Conservation (phyloP, 2,797 vertebrate genomes). For the Acipenser transmontanus region DNA sequence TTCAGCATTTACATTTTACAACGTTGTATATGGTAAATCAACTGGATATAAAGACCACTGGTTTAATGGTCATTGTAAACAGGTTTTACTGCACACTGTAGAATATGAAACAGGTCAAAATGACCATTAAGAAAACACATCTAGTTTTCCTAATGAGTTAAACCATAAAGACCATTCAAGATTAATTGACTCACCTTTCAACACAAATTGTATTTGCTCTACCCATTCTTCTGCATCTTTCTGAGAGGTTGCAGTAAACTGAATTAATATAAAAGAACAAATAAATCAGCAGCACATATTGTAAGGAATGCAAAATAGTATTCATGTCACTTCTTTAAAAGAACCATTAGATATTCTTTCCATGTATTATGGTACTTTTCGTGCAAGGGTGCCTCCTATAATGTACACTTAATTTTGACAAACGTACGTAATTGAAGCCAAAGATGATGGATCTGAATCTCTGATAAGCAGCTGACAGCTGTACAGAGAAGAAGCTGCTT, state of each 20-base stretch:
- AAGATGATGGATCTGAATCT: slow-evolving; percentile 76
- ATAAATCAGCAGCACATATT: slow-evolving; percentile 31
- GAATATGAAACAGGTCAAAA: too few relatives aligned
- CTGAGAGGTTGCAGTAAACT: slow-evolving; percentile 87
- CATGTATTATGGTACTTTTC: slow-evolving; percentile 65
- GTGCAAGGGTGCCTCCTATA: slow-evolving; percentile 77
- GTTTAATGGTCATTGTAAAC: too few relatives aligned
- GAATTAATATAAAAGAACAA: slow-evolving; percentile 42
- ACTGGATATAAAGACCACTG: too few relatives aligned
- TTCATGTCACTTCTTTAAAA: slow-evolving; percentile 49
- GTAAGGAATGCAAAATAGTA: slow-evolving; percentile 31
- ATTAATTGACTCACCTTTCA: slow-evolving; percentile 69
- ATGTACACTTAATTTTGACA: slow-evolving; percentile 79
- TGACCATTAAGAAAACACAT: too few relatives aligned
- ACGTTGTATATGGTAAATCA: too few relatives aligned
- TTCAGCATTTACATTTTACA: too few relatives aligned
- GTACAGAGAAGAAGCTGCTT: slow-evolving; percentile 71
- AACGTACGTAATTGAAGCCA: slow-evolving; percentile 76
- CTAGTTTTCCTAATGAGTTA: too few relatives aligned
- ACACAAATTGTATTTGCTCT: slow-evolving; percentile 79
- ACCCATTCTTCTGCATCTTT: slow-evolving; percentile 94
- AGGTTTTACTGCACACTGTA: too few relatives aligned
- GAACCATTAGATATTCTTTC: slow-evolving; percentile 65
- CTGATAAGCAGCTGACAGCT: slow-evolving; percentile 78
- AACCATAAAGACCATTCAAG: background rate